Conservation (phyloP, 2,113 vertebrate genomes). For the Pomatostomus ruficeps region DNA sequence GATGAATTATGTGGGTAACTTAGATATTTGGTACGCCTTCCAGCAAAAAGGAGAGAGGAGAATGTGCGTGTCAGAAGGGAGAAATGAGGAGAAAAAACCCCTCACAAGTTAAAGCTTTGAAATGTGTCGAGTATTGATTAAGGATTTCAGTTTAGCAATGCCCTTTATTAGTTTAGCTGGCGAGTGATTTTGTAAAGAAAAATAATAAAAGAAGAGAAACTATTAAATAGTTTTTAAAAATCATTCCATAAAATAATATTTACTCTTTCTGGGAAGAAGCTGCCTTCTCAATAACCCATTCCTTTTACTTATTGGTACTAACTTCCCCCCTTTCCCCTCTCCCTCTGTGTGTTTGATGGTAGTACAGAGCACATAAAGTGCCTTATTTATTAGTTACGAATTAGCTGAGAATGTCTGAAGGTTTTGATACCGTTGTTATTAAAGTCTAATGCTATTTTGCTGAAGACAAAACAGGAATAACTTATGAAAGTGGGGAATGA, state of each 20-base stretch:
- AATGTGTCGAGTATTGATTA: not conserved
- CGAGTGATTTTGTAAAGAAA: not conserved
- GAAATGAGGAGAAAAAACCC: not conserved
- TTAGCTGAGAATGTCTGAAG: not conserved
- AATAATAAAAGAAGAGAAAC: not conserved
- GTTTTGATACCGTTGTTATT: not conserved
- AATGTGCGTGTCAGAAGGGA: not conserved
- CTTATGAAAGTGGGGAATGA: not conserved
- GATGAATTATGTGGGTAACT: not conserved
- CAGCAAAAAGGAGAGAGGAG: not conserved
- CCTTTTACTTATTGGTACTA: not conserved
- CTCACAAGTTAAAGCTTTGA: not conserved
- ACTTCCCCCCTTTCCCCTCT: not conserved
- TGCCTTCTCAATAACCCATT: not conserved
- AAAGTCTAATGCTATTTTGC: constrained; percentile 11
- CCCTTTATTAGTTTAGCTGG: not conserved
- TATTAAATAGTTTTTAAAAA: not conserved
- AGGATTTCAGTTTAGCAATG: not conserved
- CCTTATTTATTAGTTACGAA: constrained; percentile 4
- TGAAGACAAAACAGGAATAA: not conserved
- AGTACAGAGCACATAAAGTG: not conserved
- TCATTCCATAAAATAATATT: not conserved
- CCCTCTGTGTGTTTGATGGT: not conserved
- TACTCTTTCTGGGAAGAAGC: not conserved
- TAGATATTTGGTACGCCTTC: not conserved